phyloP scores from a whole-genome alignment of 2,797 vertebrate genomes.

The Epinephelus awoara region DNA sequence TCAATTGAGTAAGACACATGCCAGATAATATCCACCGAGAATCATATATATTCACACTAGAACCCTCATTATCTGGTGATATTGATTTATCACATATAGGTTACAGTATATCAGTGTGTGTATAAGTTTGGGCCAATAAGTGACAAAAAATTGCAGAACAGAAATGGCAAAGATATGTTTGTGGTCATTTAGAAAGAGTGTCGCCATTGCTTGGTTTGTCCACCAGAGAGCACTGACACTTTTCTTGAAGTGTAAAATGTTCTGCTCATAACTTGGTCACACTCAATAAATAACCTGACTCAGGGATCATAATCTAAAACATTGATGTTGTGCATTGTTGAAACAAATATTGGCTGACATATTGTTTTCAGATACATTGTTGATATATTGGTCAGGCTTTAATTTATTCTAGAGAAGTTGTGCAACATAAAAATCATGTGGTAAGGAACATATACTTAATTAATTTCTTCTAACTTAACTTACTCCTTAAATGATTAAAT shows the following conservation, averaged over 20 bases:
- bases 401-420: too few relatives aligned
- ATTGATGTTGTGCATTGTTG: too few relatives aligned
- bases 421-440: too few relatives aligned
- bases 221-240: conserved; percentile 40
- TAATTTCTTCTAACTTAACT: too few relatives aligned
- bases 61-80: background rate
- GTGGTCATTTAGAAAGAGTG: background rate
- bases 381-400: too few relatives aligned
- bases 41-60: background rate
- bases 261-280: background rate
- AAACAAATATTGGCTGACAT: background rate
- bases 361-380: too few relatives aligned
- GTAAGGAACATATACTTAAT: too few relatives aligned
- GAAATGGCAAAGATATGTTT: background rate
- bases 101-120: background rate
- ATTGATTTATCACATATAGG: background rate
- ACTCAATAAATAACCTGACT: background rate
- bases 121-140: background rate
- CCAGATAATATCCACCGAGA: background rate
- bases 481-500: too few relatives aligned
- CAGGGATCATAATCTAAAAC: too few relatives aligned
- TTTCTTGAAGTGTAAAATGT: background rate
- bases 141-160: background rate
- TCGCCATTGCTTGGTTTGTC: conserved; percentile 11
- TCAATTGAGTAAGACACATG: background rate